Conservation (phyloP, 2,888 invertebrate genomes). For the Scaptomyza cyrtandrae region DNA sequence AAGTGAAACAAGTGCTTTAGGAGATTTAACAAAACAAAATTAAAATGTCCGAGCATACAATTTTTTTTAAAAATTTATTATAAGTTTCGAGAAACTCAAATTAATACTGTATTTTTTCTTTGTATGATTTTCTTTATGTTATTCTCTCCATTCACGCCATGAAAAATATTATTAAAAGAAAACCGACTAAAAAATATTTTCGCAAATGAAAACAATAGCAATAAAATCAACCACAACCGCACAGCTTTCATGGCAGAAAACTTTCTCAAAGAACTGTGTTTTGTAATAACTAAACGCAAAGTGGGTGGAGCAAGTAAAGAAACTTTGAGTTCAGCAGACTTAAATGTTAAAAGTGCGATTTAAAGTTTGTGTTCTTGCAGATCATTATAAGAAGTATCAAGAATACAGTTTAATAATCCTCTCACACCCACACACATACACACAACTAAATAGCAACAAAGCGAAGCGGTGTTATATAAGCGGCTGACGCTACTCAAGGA, state of each 20-base stretch:
- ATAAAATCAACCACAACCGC: not conserved
- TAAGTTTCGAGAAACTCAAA: too few relatives aligned
- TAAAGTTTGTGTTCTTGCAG: constrained; percentile 37
- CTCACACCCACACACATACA: constrained; percentile 11
- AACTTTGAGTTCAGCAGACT: constrained; percentile 49
- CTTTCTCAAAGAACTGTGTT: constrained; percentile 24
- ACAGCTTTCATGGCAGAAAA: constrained; percentile 25
- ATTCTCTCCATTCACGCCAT: not conserved
- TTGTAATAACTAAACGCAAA: not conserved
- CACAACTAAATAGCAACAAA: not conserved
- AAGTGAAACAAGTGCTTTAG: too few relatives aligned
- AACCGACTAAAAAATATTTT: constrained; percentile 5
- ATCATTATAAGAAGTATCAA: constrained; percentile 33
- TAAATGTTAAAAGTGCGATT: constrained; percentile 30
- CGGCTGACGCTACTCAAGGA: constrained; percentile 51
- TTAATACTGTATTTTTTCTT: too few relatives aligned
- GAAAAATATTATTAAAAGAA: not conserved
- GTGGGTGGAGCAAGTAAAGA: not conserved
- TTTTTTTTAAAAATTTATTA: too few relatives aligned
- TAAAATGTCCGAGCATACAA: too few relatives aligned
- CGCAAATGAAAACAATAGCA: constrained; percentile 10
- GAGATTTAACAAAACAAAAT: too few relatives aligned
- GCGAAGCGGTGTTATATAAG: constrained; percentile 60
- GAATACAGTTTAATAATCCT: constrained; percentile 51
- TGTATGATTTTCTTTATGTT: not conserved